Evolutionary conservation across 2,888 invertebrate genomes (phyloP), one percentile per base, ranked within the genome.

Genomic region (Adelphocoris suturalis): DNA sequence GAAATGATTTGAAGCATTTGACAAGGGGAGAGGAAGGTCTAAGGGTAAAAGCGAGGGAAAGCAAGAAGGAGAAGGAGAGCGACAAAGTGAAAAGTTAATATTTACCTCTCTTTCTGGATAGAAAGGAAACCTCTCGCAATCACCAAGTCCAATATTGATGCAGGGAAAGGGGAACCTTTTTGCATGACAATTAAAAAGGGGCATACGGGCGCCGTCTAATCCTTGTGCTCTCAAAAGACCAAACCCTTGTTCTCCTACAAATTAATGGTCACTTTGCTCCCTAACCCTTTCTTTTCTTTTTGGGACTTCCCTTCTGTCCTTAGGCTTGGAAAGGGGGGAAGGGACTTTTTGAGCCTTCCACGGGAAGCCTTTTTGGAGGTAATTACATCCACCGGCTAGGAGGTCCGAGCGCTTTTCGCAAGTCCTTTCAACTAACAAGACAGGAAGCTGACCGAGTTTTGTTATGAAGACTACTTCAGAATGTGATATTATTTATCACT

Each of bases 111-210:
- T 52, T 78, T 86, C 80, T 55, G 61, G 61, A 48, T 78, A 88
- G 78, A 76, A 78, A 88, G 55, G 88, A 55, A 88, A 75, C 76
- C 85, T 47, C 78, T 86, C 80, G 85, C 86, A 90, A 90, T 90
- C 90, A 90, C 87, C 89, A 91, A 91, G 91, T 91, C 90, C 90
- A 91, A 91, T 91, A 91, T 91, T 91, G 90, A 91, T 78, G 81
- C 91, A 87, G 91, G 86, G 55, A 88, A 76, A 78, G 28, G 88
- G 78, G 46, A 47, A 52, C 88, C 80, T 87, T 90, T 91, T 91
- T 91, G 91, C 91, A 91, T 91, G 89, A 81, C 91, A 91, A 91
- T 91, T 91, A 91, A 91, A 91, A 91, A 90, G 91, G 89, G 91
- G 75, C 86, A 90, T 90, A 82, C 89, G 91, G 91, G 90, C 89